Base-by-base conservation (phyloP, 2,888 invertebrate genomes). In the Netelia fuscicornis region DNA sequence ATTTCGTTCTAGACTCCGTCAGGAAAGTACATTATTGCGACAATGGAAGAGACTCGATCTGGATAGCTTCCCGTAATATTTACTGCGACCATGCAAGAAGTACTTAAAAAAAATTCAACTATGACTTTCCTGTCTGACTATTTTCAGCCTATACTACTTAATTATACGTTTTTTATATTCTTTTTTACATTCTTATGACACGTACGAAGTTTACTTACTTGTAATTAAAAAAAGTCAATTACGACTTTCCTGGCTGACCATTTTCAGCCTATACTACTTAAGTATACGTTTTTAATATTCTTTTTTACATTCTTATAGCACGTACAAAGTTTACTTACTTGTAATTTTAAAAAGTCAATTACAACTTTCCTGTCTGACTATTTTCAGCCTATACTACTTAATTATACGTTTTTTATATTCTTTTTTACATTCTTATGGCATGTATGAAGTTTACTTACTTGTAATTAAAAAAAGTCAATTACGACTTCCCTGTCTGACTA, bases 1-100 rank as follows among this genome's bases (percentile, higher is more conserved):
- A 48, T 60, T 48, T 48, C 48, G 13, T 48, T 48, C 11, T 13
- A 48, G 48, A 48, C 48, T 13, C 11, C 48, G 5, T 42, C n/a
- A 9, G 20, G 44, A 60, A 42, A 71, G 62, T 54, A 54, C 62
- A 60, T 79, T 64, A 60, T 30, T 71, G 54, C 52, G 54, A 64
- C 25, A 70, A 25, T 9, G 20, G 52, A 62, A 25, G 62, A 25
- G 2, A 70, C 67, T 67, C 56, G 37, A 13, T 17, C 37, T 56
- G 77, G 44, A 76, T 78, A 44, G 44, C 60, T 71, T n/a, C 2
- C 37, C 30, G 37, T 23, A 48, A 48, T 62, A 30, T 30, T 64
- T 17, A 11, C n/a, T 62, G 54, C 23, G 70, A 70, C 44, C 23
- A 62, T 71, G 5, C 54, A 54, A 37, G 30, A 17, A 52, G 37